Conservation (phyloP, 2,113 vertebrate genomes). For the Peromyscus leucopus region DNA sequence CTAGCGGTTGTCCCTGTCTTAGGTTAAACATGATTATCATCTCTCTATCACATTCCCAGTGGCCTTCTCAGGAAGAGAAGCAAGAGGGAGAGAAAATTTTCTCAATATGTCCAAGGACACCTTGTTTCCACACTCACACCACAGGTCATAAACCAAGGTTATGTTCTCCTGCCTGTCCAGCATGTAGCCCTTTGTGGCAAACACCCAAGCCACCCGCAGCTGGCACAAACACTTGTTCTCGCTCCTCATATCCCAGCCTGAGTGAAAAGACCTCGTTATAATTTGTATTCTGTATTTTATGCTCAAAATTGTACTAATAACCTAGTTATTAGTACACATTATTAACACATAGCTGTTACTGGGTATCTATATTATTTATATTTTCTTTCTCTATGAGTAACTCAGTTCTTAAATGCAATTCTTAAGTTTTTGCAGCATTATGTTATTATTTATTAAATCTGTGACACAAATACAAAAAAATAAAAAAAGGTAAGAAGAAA, state of each 20-base stretch:
- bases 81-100: not conserved
- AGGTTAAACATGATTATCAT: not conserved
- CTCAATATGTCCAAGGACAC: not conserved
- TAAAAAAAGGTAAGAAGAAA: not conserved
- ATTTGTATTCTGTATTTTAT: not conserved
- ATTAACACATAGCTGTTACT: not conserved
- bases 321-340: not conserved
- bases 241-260: not conserved
- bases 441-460: not conserved
- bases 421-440: not conserved
- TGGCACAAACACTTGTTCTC: not conserved
- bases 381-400: not conserved
- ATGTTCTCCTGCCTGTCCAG: not conserved
- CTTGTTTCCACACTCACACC: too few species aligned
- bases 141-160: not conserved
- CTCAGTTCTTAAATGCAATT: not conserved
- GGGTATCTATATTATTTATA: not conserved
- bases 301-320: not conserved
- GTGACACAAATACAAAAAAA: not conserved
- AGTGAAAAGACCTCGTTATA: too few species aligned
- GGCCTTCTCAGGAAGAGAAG: not conserved
- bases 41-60: not conserved
- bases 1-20: not conserved
- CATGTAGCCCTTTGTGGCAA: not conserved
- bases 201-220: not conserved